Evolutionary conservation across 2,113 vertebrate genomes (phyloP), one percentile per base, ranked within the genome.

Genomic region (Pelusios castaneus): DNA sequence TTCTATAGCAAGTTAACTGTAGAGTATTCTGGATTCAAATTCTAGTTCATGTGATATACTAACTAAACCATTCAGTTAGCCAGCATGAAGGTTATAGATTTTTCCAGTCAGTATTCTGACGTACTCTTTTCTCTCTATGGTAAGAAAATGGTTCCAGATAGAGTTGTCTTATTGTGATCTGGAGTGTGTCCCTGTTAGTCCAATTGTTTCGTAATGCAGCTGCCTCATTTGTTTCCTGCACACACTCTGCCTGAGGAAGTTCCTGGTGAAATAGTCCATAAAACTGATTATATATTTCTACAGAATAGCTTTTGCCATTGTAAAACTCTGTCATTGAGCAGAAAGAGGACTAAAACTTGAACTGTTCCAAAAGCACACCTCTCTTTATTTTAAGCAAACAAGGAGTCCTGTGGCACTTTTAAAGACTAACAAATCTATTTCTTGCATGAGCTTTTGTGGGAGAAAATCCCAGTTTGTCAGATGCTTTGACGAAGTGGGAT

Each of bases 231-330:
- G 41, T 41, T 76, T 29, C 63, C 3, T 1, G 63, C 29, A 6
- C 6, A 43, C 41, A 25, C 13, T 75, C 12, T 27, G 11, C 12
- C 5, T 75, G 38, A 76, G 24, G 73, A 76, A 47, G 84, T 25
- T 5, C 12, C n/a, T 0, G 3, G n/a, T 0, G 16, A 31, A 25
- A 70, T 27, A 76, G 4, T 41, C 25, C 11, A 41, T 76, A 76
- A 75, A 43, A 45, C 73, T 76, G 41, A 45, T 41, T 5, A 76
- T 27, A 16, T 4, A 27, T 43, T 73, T 75, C 19, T 41, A 43
- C 24, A 25, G 3, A 75, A 75, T 75, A 45, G 25, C 24, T 75
- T 70, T 38, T 34, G 21, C 34, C 63, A n/a, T 38, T 70, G 63
- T 70, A 70, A 38, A 70, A 70, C 34, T 60, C 11, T 70, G 19